Evolutionary conservation across 1,140 invertebrate genomes (phyloP).

Genomic region (Euura lappo): DNA sequence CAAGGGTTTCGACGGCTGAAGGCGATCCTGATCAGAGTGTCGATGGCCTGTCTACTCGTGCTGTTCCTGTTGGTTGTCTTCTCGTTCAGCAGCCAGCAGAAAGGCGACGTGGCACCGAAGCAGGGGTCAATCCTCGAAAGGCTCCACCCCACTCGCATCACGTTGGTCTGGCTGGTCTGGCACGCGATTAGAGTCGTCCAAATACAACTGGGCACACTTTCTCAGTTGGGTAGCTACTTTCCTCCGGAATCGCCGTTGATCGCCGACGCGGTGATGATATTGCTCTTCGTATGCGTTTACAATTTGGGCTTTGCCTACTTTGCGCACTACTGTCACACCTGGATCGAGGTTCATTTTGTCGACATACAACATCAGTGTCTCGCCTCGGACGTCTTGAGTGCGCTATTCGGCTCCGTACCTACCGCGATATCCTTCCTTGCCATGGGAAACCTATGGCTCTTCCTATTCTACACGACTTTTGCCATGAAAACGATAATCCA

Average conservation of each 20-base stretch:
- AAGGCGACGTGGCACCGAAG: background rate
- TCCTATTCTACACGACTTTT: background rate
- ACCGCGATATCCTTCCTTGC: background rate
- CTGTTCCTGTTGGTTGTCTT: background rate
- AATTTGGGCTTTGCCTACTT: background rate
- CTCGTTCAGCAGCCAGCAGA: background rate
- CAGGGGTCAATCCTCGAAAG: background rate
- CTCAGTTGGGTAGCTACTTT: background rate
- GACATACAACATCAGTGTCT: background rate
- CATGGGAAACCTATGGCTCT: background rate
- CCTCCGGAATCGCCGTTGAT: background rate
- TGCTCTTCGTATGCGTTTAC: background rate
- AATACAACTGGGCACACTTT: background rate
- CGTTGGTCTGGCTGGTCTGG: background rate
- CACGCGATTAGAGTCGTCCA: background rate
- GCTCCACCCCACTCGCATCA: background rate
- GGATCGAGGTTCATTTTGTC: background rate
- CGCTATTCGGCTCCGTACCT: background rate
- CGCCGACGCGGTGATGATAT: background rate
- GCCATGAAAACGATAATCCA: background rate
- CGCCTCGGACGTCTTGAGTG: background rate
- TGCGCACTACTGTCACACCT: background rate
- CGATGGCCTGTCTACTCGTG: background rate
- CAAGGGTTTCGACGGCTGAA: background rate
- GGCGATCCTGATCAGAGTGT: background rate